Percentiles rank a stretch among this genome's conserved stretches.
Conservation (phyloP, 2,797 vertebrate genomes). For the Syndactyla subalaris region DNA sequence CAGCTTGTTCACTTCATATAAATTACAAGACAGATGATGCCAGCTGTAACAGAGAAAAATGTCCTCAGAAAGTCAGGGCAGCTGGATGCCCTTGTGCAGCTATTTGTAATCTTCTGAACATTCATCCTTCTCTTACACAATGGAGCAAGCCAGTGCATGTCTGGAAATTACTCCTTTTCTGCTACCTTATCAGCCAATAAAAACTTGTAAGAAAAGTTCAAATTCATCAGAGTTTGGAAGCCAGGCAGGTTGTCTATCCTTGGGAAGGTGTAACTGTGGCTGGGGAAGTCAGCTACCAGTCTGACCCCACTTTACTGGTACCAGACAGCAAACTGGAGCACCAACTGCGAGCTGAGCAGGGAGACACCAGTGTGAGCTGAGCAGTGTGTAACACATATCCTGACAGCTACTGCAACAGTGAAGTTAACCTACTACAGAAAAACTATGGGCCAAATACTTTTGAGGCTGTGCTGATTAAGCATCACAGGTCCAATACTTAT, state of each 20-base stretch:
- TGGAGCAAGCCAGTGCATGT: background rate
- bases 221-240: background rate
- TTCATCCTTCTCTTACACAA: background rate
- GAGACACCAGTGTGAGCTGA: background rate
- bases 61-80: background rate
- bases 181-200: background rate
- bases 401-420: background rate
- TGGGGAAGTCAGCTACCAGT: too few species aligned
- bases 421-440: background rate
- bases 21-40: background rate
- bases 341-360: background rate
- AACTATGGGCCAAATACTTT: background rate
- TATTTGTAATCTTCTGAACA: background rate
- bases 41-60: background rate
- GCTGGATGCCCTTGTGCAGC: background rate
- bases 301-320: fast-evolving
- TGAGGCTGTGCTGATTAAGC: background rate
- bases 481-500: background rate
- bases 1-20: background rate
- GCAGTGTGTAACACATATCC: background rate
- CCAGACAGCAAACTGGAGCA: background rate
- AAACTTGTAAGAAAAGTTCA: background rate
- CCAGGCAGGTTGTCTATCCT: background rate
- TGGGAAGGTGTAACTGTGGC: background rate
- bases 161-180: background rate